Conservation (phyloP, 2,888 invertebrate species). For the Selenia dentaria region DNA sequence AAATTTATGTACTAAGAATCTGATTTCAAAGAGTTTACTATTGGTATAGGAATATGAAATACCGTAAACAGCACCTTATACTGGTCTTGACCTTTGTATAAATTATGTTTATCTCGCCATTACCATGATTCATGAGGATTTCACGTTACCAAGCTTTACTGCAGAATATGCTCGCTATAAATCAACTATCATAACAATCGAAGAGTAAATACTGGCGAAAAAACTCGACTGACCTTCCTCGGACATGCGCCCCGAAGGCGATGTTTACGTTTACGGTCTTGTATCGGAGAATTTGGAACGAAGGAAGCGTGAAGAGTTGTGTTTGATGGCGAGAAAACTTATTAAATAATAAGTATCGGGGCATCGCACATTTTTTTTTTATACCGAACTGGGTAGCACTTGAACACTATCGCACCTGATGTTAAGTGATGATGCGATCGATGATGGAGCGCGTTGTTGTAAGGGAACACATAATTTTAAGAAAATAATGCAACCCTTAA, state of each 20-base stretch:
- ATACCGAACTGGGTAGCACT: too few species aligned
- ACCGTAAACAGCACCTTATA: slow-evolving; percentile 40
- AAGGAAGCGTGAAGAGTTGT: not conserved
- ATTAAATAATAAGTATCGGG: too few species aligned
- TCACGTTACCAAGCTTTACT: slow-evolving; percentile 35
- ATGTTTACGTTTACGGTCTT: slow-evolving; percentile 26
- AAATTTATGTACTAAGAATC: too few species aligned
- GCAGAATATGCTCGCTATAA: slow-evolving; percentile 65
- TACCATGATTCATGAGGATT: slow-evolving; percentile 54
- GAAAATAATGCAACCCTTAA: too few species aligned
- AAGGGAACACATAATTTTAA: too few species aligned
- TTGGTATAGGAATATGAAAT: slow-evolving; percentile 15
- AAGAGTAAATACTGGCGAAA: slow-evolving; percentile 54
- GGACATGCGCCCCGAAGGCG: slow-evolving; percentile 35
- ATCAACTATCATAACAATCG: slow-evolving; percentile 71
- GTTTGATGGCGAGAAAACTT: not conserved
- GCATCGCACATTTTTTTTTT: too few species aligned
- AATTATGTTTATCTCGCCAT: slow-evolving; percentile 56
- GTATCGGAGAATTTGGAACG: slow-evolving; percentile 12
- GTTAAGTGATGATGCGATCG: too few species aligned
- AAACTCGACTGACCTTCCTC: slow-evolving; percentile 48
- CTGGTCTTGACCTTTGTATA: slow-evolving; percentile 49
- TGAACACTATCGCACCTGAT: too few species aligned
- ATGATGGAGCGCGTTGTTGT: too few species aligned
- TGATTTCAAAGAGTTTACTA: too few species aligned